Evolutionary conservation across 2,888 invertebrate species (phyloP).

Genomic region (Bellardia pandia): DNA sequence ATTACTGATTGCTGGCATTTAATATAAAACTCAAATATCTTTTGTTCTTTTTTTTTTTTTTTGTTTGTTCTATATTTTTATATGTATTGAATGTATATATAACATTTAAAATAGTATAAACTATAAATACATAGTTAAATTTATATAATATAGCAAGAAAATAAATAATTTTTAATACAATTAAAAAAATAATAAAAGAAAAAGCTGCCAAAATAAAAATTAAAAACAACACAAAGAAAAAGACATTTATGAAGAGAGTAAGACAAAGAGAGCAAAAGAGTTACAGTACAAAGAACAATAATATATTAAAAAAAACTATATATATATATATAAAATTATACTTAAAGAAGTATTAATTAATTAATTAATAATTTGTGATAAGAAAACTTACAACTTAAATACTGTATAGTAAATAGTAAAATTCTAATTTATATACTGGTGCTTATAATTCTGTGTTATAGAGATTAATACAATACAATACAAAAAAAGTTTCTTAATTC

Average conservation of each 20-base stretch:
- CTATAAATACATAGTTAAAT: constrained; percentile 48
- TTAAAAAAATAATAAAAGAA: constrained; percentile 24
- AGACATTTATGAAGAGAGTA: background rate
- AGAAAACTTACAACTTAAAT: constrained; percentile 69
- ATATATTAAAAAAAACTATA: constrained; percentile 23
- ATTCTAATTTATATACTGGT: constrained; percentile 65
- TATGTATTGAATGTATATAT: constrained; percentile 55
- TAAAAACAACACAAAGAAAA: constrained; percentile 5
- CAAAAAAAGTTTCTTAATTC: constrained; percentile 24
- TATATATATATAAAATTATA: constrained; percentile 38
- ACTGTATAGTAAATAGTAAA: constrained; percentile 68
- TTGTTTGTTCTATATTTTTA: constrained; percentile 39
- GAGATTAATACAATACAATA: constrained; percentile 52
- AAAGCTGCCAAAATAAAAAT: constrained; percentile 56
- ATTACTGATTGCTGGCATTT: constrained; percentile 23
- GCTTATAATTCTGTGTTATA: constrained; percentile 58
- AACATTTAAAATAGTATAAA: constrained; percentile 66
- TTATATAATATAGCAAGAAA: constrained; percentile 32
- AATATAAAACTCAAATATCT: constrained; percentile 30
- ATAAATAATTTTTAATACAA: constrained; percentile 47
- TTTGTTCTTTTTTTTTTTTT: constrained; percentile 17
- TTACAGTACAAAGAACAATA: constrained; percentile 4
- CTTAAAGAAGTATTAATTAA: constrained; percentile 25
- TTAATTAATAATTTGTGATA: constrained; percentile 56
- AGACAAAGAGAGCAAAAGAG: background rate